These are phyloP conservation scores for Rousettus madagascariensis DNA, from an alignment of 2,797 vertebrate species.

Conservation along the genomic window DNA sequence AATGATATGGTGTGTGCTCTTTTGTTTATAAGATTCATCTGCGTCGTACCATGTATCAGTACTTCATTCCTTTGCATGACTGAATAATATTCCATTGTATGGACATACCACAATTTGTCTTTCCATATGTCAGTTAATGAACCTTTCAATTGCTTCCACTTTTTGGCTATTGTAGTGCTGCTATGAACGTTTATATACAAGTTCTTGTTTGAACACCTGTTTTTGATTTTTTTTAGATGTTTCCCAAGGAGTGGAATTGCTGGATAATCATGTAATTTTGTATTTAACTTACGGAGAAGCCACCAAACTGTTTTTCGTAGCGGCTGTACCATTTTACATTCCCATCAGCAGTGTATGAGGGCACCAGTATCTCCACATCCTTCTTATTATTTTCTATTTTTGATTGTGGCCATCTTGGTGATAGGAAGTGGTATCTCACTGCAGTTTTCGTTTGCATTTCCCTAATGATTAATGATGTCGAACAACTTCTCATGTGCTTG, in stretches of 20 bases:
- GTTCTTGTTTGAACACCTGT: neutral
- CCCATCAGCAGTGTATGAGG: neutral
- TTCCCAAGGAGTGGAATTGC: neutral
- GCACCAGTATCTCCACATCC: neutral
- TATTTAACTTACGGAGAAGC: neutral
- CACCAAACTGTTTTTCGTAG: neutral
- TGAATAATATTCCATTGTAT: neutral
- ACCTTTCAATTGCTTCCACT: neutral
- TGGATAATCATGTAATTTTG: neutral
- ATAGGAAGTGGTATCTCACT: neutral
- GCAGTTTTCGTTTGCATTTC: neutral
- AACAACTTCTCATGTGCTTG: neutral
- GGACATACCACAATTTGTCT: no score
- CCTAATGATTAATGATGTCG: neutral
- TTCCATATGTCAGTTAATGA: neutral
- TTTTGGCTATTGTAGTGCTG: neutral
- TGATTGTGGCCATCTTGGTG: neutral
- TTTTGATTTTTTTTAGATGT: neutral
- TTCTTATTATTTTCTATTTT: neutral
- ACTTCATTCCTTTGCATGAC: neutral
- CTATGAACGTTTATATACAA: neutral
- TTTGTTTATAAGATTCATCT: neutral
- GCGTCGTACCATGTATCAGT: neutral
- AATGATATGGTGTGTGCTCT: neutral
- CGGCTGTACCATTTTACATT: neutral